Base-by-base conservation (phyloP, 1,140 invertebrate genomes). In the Sitophilus oryzae region DNA sequence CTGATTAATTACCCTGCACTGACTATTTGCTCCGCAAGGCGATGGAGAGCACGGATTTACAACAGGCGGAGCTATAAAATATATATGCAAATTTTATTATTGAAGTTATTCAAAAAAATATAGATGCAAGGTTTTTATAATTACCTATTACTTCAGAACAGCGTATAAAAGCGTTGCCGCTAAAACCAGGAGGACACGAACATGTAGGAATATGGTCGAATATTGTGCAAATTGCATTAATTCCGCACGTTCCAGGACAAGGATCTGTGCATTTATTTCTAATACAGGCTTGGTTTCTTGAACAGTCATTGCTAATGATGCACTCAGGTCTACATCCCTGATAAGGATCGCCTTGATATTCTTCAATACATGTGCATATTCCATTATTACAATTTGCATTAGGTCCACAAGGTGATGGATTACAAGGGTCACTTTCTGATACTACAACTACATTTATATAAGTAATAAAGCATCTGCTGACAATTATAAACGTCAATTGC, bases 221-320 rank as follows among this genome's bases (percentile, higher is more conserved):
- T 15, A 84, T 81, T 42, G 77, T 73, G 59, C 84, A 86, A 56
- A 76, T 73, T 10, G 84, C 80, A 56, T 78, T 75, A 42, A 77
- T 66, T 10, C 82, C 83, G 64, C 87, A 89, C 58, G 82, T 82
- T 54, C 82, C 78, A 52, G 79, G 73, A 69, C 88, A 90, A 42
- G 88, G 86, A 71, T 89, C 78, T 23, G 61, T 67, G 65, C 87
- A 90, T 71, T 82, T 84, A 58, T 85, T 82, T 65, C 79, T 80
- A 18, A 81, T 76, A 61, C 87, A 89, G 14, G 85, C 80, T 68
- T 77, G 77, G 53, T 78, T 77, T 56, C 74, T 71, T 6, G 76
- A 59, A 69, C 86, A 88, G 59, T 88, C 86, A 0, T 79, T 82
- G 61, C 79, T 84, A 0, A 82, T 63, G 3, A 81, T 72, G 70